Evolutionary conservation across 2,888 invertebrate genomes (phyloP).

Genomic region (Andricus quercusramuli): DNA sequence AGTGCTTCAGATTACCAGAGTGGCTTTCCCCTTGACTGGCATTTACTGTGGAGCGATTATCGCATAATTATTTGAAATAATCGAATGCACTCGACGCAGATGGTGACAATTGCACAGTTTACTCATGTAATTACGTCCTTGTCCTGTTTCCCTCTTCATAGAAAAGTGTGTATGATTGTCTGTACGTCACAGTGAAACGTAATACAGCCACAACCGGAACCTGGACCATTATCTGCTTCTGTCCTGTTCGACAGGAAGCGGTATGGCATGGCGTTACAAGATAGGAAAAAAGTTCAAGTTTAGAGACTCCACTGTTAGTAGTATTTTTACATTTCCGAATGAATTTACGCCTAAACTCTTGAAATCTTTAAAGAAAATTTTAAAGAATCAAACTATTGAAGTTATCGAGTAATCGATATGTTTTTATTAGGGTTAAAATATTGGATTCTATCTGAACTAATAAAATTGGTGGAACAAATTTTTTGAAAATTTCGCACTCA

Average conservation of each 20-base stretch:
- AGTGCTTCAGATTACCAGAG: no score
- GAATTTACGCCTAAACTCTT: no score
- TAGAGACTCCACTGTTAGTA: no score
- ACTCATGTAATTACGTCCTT: slow-evolving; percentile 53
- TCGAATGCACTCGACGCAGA: slow-evolving; percentile 13
- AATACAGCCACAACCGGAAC: slow-evolving; percentile 52
- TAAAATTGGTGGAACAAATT: no score
- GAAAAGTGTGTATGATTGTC: slow-evolving; percentile 38
- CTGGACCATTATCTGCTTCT: slow-evolving; percentile 41
- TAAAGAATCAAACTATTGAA: no score
- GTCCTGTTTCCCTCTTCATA: slow-evolving; percentile 54
- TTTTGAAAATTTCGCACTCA: no score
- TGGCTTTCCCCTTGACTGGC: no score
- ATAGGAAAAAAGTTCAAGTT: background rate
- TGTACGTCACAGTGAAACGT: slow-evolving; percentile 45
- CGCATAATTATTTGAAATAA: background rate
- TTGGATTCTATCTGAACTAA: no score
- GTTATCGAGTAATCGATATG: no score
- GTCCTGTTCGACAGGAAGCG: slow-evolving; percentile 53
- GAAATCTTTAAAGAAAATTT: no score
- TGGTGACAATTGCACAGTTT: slow-evolving; percentile 40
- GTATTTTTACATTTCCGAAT: no score
- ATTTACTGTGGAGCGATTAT: background rate
- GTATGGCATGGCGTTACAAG: slow-evolving; percentile 50
- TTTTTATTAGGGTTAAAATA: no score